These are phyloP conservation scores for Vannuccia rotundouncinata DNA, from an alignment of 2,888 invertebrate species.

Conservation along the genomic window DNA sequence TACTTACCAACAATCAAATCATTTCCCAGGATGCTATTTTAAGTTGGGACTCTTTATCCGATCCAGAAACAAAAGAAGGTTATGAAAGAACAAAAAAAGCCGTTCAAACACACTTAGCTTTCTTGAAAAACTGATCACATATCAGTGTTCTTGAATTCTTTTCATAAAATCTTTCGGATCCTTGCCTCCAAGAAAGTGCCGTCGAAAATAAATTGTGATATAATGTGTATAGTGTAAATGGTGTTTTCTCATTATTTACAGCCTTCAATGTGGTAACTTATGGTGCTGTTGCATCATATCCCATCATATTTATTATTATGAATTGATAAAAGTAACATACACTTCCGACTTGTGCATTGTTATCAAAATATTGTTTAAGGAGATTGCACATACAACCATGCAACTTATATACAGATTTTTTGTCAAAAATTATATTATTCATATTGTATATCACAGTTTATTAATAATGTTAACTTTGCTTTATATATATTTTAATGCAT, in stretches of 20 bases:
- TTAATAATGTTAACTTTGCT: not conserved
- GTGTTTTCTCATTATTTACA: constrained; percentile 14
- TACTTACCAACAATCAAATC: not conserved
- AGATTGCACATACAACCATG: not conserved
- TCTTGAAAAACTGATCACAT: not conserved
- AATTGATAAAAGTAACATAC: not conserved
- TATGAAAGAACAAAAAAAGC: not conserved
- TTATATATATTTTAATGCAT: too few relatives aligned
- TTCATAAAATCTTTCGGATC: not conserved
- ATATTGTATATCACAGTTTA: not conserved
- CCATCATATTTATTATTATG: too few relatives aligned
- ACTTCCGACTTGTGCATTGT: not conserved
- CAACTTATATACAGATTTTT: not conserved
- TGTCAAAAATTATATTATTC: constrained; percentile 5
- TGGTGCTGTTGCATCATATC: not conserved
- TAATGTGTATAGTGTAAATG: constrained; percentile 23
- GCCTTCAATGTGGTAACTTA: not conserved
- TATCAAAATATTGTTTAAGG: not conserved
- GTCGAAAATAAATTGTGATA: constrained; percentile 16
- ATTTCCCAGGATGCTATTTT: constrained; percentile 10
- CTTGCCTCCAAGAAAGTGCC: not conserved
- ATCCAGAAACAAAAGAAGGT: not conserved
- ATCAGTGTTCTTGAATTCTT: not conserved
- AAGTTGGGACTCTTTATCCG: constrained; percentile 1
- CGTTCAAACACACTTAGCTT: not conserved